These are phyloP conservation scores for Dendrolimus pini DNA, from an alignment of 2,888 invertebrate species.

Conservation along the genomic window DNA sequence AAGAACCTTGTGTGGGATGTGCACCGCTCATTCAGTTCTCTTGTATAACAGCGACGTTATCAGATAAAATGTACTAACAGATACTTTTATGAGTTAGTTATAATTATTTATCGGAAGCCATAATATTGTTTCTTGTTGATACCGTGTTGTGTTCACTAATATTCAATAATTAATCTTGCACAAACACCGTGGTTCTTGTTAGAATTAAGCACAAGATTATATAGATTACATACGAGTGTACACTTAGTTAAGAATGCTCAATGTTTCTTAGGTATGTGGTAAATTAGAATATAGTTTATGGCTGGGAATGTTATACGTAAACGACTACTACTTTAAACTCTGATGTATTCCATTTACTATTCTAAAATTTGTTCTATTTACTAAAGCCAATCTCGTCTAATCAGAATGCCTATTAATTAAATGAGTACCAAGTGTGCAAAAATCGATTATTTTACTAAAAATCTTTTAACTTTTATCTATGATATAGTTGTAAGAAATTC, in stretches of 20 bases:
- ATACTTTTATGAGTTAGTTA: slow-evolving; percentile 56
- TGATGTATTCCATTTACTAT: slow-evolving; percentile 11
- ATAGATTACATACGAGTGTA: slow-evolving; percentile 4
- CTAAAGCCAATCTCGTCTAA: too few relatives aligned
- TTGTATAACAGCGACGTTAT: slow-evolving; percentile 54
- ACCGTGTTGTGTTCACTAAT: slow-evolving; percentile 53
- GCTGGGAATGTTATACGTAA: slow-evolving; percentile 46
- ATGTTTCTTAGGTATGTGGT: slow-evolving; percentile 47
- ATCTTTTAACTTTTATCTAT: background rate
- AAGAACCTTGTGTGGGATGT: slow-evolving; percentile 32
- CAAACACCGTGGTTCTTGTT: slow-evolving; percentile 61
- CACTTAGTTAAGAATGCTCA: slow-evolving; percentile 66
- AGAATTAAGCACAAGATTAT: slow-evolving; percentile 41
- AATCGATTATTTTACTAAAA: slow-evolving; percentile 8
- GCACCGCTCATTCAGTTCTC: slow-evolving; percentile 40
- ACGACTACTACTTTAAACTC: slow-evolving; percentile 24
- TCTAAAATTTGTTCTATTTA: slow-evolving; percentile 1
- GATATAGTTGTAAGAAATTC: background rate
- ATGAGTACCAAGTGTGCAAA: slow-evolving; percentile 6
- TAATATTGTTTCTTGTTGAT: slow-evolving; percentile 59
- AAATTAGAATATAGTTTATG: slow-evolving; percentile 22
- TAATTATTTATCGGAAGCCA: slow-evolving; percentile 60
- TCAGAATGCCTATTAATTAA: too few relatives aligned
- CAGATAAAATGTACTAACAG: slow-evolving; percentile 11
- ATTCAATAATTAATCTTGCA: slow-evolving; percentile 48